Percentiles rank a stretch among this genome's conserved stretches.
These are phyloP conservation scores for Cyanistes caeruleus DNA, from an alignment of 2,113 vertebrate species.

Conservation along the genomic window DNA sequence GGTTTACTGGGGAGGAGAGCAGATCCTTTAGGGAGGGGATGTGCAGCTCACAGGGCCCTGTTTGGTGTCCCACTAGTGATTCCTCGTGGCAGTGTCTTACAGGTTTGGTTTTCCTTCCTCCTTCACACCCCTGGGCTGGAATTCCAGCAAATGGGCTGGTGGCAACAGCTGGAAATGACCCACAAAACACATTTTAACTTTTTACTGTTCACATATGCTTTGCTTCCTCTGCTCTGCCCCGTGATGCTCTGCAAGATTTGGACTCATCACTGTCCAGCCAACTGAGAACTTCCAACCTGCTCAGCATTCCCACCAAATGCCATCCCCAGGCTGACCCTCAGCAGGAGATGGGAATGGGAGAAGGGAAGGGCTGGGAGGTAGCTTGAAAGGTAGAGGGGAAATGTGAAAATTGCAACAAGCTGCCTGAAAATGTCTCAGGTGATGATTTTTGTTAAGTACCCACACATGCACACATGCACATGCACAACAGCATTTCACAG, in stretches of 20 bases:
- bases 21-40: background rate
- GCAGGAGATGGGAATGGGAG: background rate
- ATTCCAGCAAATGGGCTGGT: background rate
- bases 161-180: background rate
- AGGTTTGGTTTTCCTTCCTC: background rate
- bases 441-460: background rate
- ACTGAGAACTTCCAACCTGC: background rate
- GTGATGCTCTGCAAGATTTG: background rate
- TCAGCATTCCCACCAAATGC: background rate
- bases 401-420: background rate
- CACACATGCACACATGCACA: conserved; percentile 36
- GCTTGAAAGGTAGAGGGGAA: background rate
- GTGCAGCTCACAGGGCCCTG: background rate
- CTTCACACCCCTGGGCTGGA: background rate
- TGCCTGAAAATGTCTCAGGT: background rate
- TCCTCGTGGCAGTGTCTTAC: background rate
- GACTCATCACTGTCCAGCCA: background rate
- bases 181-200: background rate
- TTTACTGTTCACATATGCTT: background rate
- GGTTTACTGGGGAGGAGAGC: background rate
- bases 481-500: conserved; percentile 43
- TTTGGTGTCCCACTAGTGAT: background rate
- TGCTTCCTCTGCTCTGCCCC: background rate
- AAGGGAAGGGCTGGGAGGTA: background rate
- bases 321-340: background rate